These are phyloP conservation scores for Actinemys pallida DNA, from an alignment of 2,113 vertebrate species.

Conservation along the genomic window DNA sequence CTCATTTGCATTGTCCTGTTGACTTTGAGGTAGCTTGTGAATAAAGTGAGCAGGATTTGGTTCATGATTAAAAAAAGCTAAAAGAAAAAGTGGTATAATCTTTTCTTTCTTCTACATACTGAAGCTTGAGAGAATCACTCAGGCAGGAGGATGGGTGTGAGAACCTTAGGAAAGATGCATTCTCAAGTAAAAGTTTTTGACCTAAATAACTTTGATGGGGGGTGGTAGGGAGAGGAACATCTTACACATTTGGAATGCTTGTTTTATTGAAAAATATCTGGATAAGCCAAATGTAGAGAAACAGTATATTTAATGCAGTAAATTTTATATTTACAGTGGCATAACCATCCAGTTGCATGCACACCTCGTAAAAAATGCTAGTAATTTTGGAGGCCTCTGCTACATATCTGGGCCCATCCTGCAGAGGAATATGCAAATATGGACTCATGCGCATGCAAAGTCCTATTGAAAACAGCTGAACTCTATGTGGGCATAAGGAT, in stretches of 20 bases:
- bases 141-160: background rate
- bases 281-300: background rate
- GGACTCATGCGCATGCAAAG: background rate
- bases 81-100: background rate
- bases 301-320: background rate
- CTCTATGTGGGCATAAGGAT: background rate
- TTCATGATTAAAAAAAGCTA: background rate
- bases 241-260: background rate
- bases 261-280: background rate
- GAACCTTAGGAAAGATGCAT: background rate
- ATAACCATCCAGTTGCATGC: background rate
- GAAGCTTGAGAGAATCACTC: background rate
- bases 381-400: background rate
- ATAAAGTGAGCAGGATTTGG: background rate
- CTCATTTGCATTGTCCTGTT: background rate
- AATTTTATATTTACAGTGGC: background rate
- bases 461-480: background rate
- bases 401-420: background rate
- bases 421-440: background rate
- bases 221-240: background rate
- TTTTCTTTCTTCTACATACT: background rate
- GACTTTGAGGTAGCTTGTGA: background rate
- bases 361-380: background rate
- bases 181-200: background rate
- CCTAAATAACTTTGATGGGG: background rate